Evolutionary conservation across 2,888 invertebrate genomes (phyloP).

Genomic region (Hyposoter dolosus): DNA sequence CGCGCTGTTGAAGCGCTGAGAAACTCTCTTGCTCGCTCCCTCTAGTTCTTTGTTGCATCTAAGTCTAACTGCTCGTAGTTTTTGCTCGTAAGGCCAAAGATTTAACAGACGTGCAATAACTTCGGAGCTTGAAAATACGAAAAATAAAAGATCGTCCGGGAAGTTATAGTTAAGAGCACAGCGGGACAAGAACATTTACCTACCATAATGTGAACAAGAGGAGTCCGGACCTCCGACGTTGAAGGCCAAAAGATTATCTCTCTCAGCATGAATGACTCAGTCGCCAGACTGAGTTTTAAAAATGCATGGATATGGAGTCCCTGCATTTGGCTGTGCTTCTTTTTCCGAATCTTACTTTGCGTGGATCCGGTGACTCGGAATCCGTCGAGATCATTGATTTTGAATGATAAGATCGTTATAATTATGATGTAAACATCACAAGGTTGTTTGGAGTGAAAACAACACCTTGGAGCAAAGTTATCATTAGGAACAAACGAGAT

Average conservation of each 20-base stretch:
- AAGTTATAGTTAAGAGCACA: slow-evolving; percentile 16
- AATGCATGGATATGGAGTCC: background rate
- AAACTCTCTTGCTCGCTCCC: background rate
- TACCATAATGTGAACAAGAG: slow-evolving; percentile 44
- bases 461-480: background rate
- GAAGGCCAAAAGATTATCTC: slow-evolving; percentile 41
- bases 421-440: background rate
- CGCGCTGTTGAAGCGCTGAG: slow-evolving; percentile 11
- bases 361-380: background rate
- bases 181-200: slow-evolving; percentile 34
- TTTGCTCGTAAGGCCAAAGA: slow-evolving; percentile 2
- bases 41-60: slow-evolving; percentile 5
- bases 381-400: background rate
- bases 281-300: slow-evolving; percentile 1
- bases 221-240: slow-evolving; percentile 33
- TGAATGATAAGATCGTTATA: background rate
- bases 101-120: slow-evolving; percentile 29
- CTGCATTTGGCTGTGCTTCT: background rate
- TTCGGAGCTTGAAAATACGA: background rate
- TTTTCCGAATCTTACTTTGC: background rate
- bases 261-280: background rate
- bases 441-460: background rate
- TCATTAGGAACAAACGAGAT: slow-evolving; percentile 2
- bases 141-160: slow-evolving; percentile 21
- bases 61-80: slow-evolving; percentile 15